phyloP scores from a whole-genome alignment of 2,113 vertebrate genomes.

The Sturnira hondurensis region DNA sequence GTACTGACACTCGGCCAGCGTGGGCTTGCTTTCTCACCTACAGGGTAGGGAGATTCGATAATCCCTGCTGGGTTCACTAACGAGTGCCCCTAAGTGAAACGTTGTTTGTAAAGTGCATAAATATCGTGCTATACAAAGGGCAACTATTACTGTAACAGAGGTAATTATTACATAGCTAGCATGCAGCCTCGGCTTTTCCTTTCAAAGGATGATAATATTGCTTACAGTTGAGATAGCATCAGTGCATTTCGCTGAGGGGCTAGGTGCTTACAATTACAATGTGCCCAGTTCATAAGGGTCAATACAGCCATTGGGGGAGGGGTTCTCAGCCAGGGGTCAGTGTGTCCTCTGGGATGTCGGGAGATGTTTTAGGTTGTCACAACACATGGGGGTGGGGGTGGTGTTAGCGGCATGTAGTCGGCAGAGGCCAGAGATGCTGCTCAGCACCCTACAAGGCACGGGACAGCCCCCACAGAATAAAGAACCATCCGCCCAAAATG shows the following conservation, averaged over 20 bases:
- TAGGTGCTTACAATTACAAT: not conserved
- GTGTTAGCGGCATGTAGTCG: not conserved
- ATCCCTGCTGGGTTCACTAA: not conserved
- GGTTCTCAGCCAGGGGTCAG: not conserved
- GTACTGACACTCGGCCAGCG: too few species aligned
- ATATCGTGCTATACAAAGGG: not conserved
- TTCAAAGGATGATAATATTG: not conserved
- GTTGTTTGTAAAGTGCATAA: not conserved
- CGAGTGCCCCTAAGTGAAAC: not conserved
- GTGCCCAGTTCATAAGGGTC: not conserved
- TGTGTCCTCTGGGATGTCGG: not conserved
- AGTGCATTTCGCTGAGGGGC: not conserved
- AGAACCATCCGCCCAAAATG: not conserved
- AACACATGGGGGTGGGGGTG: fast-evolving
- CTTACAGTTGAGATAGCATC: not conserved
- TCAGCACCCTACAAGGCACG: too few species aligned
- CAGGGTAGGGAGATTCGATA: not conserved
- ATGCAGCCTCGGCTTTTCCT: not conserved
- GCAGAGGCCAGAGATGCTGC: not conserved
- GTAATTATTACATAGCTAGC: not conserved
- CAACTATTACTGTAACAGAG: not conserved
- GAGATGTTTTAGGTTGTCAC: not conserved
- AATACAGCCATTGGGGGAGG: not conserved
- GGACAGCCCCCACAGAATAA: not conserved
- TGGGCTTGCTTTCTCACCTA: not conserved